Percentiles rank a stretch among this genome's conserved stretches.
These are phyloP conservation scores for Rattus norvegicus DNA, from an alignment of 2,113 vertebrate genomes.

Conservation along the genomic window DNA sequence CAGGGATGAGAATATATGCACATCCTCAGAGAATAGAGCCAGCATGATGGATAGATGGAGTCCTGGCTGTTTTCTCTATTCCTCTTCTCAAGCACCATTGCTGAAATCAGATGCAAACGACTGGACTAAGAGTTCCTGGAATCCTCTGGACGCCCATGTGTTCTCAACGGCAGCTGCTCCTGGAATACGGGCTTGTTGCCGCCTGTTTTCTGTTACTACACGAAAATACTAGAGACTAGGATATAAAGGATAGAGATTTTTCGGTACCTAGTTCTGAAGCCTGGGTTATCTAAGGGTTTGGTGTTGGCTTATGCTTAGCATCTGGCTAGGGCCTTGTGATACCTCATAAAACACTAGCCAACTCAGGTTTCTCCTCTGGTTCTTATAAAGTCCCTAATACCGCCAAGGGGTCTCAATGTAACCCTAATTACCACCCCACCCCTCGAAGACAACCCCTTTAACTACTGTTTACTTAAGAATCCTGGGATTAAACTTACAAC, in stretches of 20 bases:
- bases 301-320: not conserved
- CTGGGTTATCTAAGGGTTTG: not conserved
- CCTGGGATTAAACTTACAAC: not conserved
- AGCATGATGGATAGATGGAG: not conserved
- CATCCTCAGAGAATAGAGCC: constrained; percentile 15
- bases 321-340: not conserved
- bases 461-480: not conserved
- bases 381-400: not conserved
- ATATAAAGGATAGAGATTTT: not conserved
- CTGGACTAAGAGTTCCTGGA: not conserved
- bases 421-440: not conserved
- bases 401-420: not conserved
- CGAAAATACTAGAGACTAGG: not conserved
- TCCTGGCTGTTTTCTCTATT: not conserved
- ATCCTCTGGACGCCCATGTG: not conserved
- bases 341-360: not conserved
- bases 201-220: not conserved
- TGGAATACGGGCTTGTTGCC: not conserved
- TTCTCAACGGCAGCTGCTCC: not conserved
- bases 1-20: constrained; percentile 24
- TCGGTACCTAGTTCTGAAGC: not conserved
- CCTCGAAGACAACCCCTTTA: not conserved
- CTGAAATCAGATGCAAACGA: not conserved
- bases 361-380: not conserved
- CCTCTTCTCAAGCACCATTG: not conserved